A percentile compares a stretch with the other conserved stretches of the same genome.
Evolutionary conservation across 2,113 vertebrate genomes (phyloP).

Genomic region (Hepsetus odoe): DNA sequence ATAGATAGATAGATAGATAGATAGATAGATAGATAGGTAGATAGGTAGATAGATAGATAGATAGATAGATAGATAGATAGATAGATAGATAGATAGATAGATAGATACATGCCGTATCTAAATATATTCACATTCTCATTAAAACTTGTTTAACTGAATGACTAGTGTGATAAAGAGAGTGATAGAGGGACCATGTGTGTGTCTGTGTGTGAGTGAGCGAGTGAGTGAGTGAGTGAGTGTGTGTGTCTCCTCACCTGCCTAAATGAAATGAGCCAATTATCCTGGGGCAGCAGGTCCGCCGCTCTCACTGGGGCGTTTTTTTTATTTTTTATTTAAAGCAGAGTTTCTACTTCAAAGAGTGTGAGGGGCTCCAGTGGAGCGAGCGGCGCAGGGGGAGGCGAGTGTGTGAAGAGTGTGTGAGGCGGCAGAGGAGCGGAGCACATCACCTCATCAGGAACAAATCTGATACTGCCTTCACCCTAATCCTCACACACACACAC

Average conservation of each 20-base stretch:
- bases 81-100: background rate
- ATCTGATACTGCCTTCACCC: constrained; percentile 73
- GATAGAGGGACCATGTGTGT: background rate
- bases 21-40: too few species aligned
- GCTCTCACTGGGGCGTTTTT: constrained; percentile 63
- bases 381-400: background rate
- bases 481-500: constrained; percentile 77
- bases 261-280: constrained; percentile 78
- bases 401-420: constrained; percentile 56
- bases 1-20: too few species aligned
- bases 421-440: constrained; percentile 51
- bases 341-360: constrained; percentile 68
- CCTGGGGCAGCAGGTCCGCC: constrained; percentile 42
- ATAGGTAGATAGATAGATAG: too few species aligned
- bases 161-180: background rate
- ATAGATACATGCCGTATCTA: too few species aligned
- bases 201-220: background rate
- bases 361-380: constrained; percentile 60
- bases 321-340: constrained; percentile 60
- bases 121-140: too few species aligned
- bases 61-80: background rate
- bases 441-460: constrained; percentile 77
- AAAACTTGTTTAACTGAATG: too few species aligned
- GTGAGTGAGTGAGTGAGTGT: constrained; percentile 1
- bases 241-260: constrained; percentile 70